Conservation (phyloP, 2,113 vertebrate genomes). For the Probosciger aterrimus region DNA sequence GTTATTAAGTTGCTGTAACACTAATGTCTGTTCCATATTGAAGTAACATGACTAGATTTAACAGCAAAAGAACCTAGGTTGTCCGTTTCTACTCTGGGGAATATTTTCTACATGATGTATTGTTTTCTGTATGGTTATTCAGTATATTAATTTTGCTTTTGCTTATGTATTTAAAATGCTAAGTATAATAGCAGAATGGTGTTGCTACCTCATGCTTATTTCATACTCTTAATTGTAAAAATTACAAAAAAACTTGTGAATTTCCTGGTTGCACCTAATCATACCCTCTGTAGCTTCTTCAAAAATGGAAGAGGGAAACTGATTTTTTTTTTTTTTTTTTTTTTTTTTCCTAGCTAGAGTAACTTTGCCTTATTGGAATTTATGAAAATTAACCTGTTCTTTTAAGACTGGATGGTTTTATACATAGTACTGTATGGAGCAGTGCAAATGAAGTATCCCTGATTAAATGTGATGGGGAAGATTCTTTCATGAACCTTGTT, state of each 20-base stretch:
- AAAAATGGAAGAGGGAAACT: neutral
- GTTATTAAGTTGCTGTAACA: neutral
- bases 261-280: neutral
- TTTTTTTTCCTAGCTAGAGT: neutral
- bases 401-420: neutral
- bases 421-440: neutral
- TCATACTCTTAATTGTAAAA: neutral
- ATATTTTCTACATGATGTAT: neutral
- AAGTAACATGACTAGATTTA: neutral
- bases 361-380: neutral
- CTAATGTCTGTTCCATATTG: neutral
- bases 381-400: neutral
- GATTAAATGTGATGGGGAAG: neutral
- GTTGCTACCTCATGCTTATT: neutral
- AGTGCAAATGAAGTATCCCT: neutral
- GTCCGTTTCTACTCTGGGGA: neutral
- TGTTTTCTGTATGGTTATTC: neutral
- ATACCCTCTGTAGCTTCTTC: neutral
- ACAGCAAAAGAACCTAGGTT: neutral
- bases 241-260: neutral
- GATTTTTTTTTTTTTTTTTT: neutral
- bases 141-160: neutral
- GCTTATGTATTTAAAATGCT: neutral
- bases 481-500: neutral
- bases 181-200: neutral